Base-by-base conservation (phyloP, 2,113 vertebrate genomes). In the Sitta europaea region DNA sequence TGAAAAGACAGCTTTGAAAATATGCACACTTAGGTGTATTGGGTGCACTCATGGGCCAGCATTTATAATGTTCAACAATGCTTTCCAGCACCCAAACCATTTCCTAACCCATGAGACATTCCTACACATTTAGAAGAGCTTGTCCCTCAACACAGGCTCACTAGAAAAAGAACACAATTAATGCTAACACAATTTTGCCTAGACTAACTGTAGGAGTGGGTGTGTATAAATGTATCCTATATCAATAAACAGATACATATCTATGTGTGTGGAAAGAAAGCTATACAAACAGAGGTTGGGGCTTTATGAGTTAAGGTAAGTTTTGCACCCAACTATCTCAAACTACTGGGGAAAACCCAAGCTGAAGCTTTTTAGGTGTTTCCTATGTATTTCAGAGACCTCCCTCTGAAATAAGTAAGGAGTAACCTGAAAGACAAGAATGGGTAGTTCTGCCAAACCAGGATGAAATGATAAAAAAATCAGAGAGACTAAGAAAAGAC, bases 211-310 rank as follows among this genome's bases (percentile, higher is more conserved):
- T 28, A 88, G 45, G 28, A 36, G 15, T 13, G 9, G 6, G 5
- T 2, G 0, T 21, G 8, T 33, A 28, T 40, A 66, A 45, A 38
- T 33, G 1, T n/a, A 35, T 36, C 31, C 58, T 57, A 3, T 6
- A 51, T 1, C 53, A 43, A 43, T 23, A 51, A 63, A 48, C 6
- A 57, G 54, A 48, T 35, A 47, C 13, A n/a, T 4, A 59, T 6
- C 5, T 50, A n/a, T 11, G 10, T 54, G 22, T 11, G 17, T 9
- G 7, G 11, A 57, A n/a, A 76, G 25, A 50, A 86, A 90, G 13
- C 15, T 4, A 40, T 17, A 67, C 10, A 36, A 21, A 47, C 40
- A 36, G 5, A 55, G 12, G 12, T 6, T 75, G 22, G 4, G 7
- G 14, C 55, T 70, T 86, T 65, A 29, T 20, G 4, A 76, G 18